These are phyloP conservation scores for Mythimna impura DNA, from an alignment of 2,888 invertebrate genomes.

Conservation along the genomic window DNA sequence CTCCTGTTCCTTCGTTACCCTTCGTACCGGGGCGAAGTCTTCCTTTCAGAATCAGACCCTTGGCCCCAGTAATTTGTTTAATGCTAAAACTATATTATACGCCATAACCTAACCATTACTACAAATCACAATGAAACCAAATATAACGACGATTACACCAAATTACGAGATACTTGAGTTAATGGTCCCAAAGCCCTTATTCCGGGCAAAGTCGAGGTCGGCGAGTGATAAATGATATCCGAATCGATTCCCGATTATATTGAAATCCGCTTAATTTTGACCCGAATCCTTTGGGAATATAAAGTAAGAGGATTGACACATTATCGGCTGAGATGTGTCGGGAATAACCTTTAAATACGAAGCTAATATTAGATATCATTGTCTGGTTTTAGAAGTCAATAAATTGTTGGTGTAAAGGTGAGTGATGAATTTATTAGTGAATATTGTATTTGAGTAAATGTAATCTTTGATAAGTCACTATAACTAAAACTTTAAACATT, in stretches of 20 bases:
- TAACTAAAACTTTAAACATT: no score
- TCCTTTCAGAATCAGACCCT: no score
- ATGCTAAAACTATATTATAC: neutral
- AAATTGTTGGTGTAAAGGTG: neutral
- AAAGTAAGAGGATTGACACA: constrained; percentile 42
- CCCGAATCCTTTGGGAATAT: constrained; percentile 55
- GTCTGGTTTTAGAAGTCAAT: constrained; percentile 7
- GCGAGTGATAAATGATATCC: constrained; percentile 65
- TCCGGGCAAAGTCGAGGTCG: constrained; percentile 36
- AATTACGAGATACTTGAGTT: constrained; percentile 41
- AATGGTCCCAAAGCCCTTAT: constrained; percentile 29
- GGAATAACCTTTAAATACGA: constrained; percentile 26
- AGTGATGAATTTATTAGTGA: neutral
- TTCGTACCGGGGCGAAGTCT: no score
- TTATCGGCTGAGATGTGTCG: constrained; percentile 34
- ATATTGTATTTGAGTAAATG: neutral
- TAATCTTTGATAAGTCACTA: no score
- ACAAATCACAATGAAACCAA: constrained; percentile 5
- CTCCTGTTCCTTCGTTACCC: no score
- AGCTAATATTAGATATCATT: constrained; percentile 9
- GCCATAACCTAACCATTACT: neutral
- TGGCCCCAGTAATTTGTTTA: no score
- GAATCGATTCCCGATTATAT: constrained; percentile 67
- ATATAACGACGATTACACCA: constrained; percentile 18
- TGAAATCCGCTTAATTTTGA: constrained; percentile 65